These are phyloP conservation scores for Leptinotarsa undecemlineata DNA, from an alignment of 1,140 invertebrate genomes.

Conservation along the genomic window DNA sequence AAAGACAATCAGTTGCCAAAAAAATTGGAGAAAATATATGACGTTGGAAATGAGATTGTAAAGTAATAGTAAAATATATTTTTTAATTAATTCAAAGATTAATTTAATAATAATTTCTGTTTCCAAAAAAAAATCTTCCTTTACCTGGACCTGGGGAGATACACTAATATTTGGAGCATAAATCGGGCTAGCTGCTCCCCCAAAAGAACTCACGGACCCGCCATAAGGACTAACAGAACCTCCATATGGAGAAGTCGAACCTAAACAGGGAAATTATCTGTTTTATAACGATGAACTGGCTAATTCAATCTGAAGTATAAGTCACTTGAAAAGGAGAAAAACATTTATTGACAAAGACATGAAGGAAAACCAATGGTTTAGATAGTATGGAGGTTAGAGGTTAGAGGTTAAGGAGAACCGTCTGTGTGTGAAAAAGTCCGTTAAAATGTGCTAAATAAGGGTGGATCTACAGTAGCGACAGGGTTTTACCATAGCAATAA, in stretches of 20 bases:
- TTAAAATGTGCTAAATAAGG: too few relatives aligned
- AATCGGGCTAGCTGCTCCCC: slow-evolving; percentile 1
- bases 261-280: not conserved
- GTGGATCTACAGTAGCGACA: too few relatives aligned
- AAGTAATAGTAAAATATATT: not conserved
- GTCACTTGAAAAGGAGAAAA: too few relatives aligned
- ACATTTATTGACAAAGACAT: too few relatives aligned
- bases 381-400: too few relatives aligned
- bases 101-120: not conserved
- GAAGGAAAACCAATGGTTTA: too few relatives aligned
- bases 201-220: slow-evolving; percentile 10
- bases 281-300: too few relatives aligned
- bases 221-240: slow-evolving; percentile 19
- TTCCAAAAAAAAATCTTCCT: not conserved
- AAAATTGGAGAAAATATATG: not conserved
- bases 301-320: too few relatives aligned
- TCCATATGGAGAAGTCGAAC: slow-evolving; percentile 3
- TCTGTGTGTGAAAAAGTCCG: too few relatives aligned
- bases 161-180: slow-evolving; percentile 20
- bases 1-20: not conserved
- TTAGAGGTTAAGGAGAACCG: too few relatives aligned
- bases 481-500: too few relatives aligned
- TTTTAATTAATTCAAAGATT: too few relatives aligned
- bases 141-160: slow-evolving; percentile 11
- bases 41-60: not conserved